Base-by-base conservation (phyloP, 2,113 vertebrate species). In the Laterallus jamaicensis region DNA sequence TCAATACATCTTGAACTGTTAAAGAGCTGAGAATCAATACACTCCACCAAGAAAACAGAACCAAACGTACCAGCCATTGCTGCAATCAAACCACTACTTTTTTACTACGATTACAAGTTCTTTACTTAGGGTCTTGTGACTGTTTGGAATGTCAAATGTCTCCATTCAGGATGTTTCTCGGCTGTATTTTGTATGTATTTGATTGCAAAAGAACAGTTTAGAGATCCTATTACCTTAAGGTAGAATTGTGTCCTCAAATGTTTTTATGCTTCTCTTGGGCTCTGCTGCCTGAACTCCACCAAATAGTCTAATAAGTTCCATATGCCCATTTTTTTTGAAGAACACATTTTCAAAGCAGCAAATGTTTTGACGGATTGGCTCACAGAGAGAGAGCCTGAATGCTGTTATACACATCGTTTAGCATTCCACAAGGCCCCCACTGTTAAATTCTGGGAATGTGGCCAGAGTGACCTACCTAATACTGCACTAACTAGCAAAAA, bases 381-480 rank as follows among this genome's bases (percentile, higher is more conserved):
- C 95, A 97, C 84, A 9, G 97, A 98, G 98, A 94, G 97, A 98
- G 98, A 94, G 97, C 92, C 90, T 96, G 98, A 98, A 98, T 97
- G 96, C 97, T 97, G 97, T 98, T 98, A 98, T 97, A 98, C 98
- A 98, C 98, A 97, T 98, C 98, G 92, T 98, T 98, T 98, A 98
- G 97, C 98, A 98, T 98, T 98, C 98, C 98, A 98, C 98, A 99
- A 98, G 98, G 98, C 98, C 96, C 97, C 98, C 98, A 98, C 98
- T 98, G 98, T 99, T 98, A 97, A 96, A 98, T 97, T 98, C 98
- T 98, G 98, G 98, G 98, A 98, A 98, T 68, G 55, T 69, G 47
- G 98, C 98, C 98, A 99, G 96, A 95, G 89, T 89, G 95, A 96
- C 97, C 97, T 98, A 98, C 97, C 98, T 98, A 98, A 97, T 95